Evolutionary conservation across 2,888 invertebrate genomes (phyloP).

Genomic region (Drosophila pseudotakahashii): DNA sequence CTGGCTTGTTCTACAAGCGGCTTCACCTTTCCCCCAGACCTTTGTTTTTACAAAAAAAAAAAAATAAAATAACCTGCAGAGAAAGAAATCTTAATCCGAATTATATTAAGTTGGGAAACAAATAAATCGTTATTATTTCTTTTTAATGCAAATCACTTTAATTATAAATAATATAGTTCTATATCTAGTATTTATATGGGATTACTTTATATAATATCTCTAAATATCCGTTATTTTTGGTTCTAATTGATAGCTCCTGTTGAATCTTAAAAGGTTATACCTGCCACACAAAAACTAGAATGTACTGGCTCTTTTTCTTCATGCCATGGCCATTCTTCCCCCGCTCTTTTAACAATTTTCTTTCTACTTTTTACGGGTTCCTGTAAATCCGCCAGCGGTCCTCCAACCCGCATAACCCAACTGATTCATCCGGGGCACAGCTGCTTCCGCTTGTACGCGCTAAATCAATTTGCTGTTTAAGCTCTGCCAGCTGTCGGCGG

Average conservation of each 20-base stretch:
- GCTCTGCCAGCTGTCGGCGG: slow-evolving; percentile 45
- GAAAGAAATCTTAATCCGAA: slow-evolving; percentile 1
- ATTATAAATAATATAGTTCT: too few relatives aligned
- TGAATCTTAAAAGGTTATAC: too few relatives aligned
- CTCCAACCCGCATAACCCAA: slow-evolving; percentile 17
- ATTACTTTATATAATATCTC: too few relatives aligned
- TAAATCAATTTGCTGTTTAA: slow-evolving; percentile 80
- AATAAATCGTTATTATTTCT: not conserved
- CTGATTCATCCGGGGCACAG: slow-evolving; percentile 47
- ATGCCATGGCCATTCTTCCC: not conserved
- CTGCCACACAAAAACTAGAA: not conserved
- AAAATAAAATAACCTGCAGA: slow-evolving; percentile 2
- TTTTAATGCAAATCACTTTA: too few relatives aligned
- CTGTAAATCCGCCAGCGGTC: slow-evolving; percentile 8
- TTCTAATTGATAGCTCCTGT: not conserved
- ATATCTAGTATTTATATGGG: too few relatives aligned
- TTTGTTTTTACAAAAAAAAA: not conserved
- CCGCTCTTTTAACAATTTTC: not conserved
- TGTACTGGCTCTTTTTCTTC: not conserved
- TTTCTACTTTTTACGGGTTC: slow-evolving; percentile 1
- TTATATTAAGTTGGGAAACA: not conserved
- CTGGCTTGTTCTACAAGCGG: slow-evolving; percentile 49
- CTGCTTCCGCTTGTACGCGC: slow-evolving; percentile 76
- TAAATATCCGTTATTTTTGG: not conserved
- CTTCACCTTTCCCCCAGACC: slow-evolving; percentile 7